These are phyloP conservation scores for Sinocyclocheilus anshuiensis DNA, from an alignment of 2,113 vertebrate genomes.

Conservation along the genomic window DNA sequence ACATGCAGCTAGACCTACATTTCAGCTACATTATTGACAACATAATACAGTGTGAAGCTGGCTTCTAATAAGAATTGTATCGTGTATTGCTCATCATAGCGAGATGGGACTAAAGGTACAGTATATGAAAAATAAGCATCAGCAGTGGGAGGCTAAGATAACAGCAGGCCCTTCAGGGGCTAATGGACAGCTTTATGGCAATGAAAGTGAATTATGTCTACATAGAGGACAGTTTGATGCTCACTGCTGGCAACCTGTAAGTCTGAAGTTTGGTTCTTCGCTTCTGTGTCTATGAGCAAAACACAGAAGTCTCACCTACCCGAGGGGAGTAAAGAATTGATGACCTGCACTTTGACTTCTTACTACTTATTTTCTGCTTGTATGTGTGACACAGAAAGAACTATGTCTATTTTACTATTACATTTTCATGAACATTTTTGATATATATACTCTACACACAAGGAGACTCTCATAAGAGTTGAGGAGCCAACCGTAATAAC, in stretches of 20 bases:
- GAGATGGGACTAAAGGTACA: neutral
- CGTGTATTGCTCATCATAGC: neutral
- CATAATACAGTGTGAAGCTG: neutral
- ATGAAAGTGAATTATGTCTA: neutral
- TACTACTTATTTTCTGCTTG: neutral
- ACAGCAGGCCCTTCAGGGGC: neutral
- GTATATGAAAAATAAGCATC: neutral
- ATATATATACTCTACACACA: neutral
- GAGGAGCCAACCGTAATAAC: neutral
- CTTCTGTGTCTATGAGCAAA: neutral
- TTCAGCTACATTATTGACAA: neutral
- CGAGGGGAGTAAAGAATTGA: neutral
- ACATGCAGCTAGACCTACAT: constrained; percentile 1
- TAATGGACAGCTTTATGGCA: neutral
- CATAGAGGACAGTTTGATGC: neutral
- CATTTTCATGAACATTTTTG: neutral
- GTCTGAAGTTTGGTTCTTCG: neutral
- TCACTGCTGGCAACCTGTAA: neutral
- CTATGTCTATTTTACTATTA: neutral
- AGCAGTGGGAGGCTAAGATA: neutral
- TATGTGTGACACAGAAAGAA: neutral
- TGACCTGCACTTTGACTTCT: neutral
- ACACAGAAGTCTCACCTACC: neutral
- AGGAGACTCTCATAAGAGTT: neutral
- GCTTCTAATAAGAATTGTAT: neutral